Evolutionary conservation across 2,888 invertebrate species (phyloP), one percentile per base, ranked within the genome.

Genomic region (Syritta pipiens): DNA sequence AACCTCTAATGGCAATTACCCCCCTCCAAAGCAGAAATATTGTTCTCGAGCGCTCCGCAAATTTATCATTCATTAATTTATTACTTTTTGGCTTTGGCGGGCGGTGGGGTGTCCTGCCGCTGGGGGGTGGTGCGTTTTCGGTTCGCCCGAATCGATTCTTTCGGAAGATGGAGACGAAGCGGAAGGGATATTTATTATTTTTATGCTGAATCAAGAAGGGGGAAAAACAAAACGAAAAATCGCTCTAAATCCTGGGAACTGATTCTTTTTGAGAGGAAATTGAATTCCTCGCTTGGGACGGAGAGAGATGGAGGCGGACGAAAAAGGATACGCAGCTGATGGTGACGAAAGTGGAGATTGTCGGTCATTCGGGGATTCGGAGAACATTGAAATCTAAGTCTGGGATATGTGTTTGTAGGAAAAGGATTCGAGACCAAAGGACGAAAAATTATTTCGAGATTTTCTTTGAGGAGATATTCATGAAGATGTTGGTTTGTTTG

Each of bases 11-110:
- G 68, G 68, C 59, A 69, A 59, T 69, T 69, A 49, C 17, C 6
- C 12, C 12, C 49, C 42, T 22, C 37, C 40, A 14, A 26, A 53
- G 7, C n/a, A 30, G 37, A 40, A 68, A 57, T 68, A 68, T 57
- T 48, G 46, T 68, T 68, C 67, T 53, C 46, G 10, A 60, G 26
- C 28, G 35, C 51, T 59, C 35, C 44, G 46, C 69, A 60, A 59
- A 60, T 69, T 60, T 60, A 69, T 60, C 60, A 69, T 69, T 69
- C 60, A 60, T 69, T 69, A 69, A 69, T 69, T 69, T 60, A 69
- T 69, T 60, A 53, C 69, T 60, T 59, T 69, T 60, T 26, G 57
- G 42, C 19, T 59, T 53, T 24, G 30, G 10, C 35, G 32, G 19
- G 22, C 1, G 9, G 19, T 4, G 17, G 10, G 2, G 28, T n/a